Evolutionary conservation across 2,888 invertebrate genomes (phyloP), one percentile per base, ranked within the genome.

Genomic region (Nymphalis urticae): DNA sequence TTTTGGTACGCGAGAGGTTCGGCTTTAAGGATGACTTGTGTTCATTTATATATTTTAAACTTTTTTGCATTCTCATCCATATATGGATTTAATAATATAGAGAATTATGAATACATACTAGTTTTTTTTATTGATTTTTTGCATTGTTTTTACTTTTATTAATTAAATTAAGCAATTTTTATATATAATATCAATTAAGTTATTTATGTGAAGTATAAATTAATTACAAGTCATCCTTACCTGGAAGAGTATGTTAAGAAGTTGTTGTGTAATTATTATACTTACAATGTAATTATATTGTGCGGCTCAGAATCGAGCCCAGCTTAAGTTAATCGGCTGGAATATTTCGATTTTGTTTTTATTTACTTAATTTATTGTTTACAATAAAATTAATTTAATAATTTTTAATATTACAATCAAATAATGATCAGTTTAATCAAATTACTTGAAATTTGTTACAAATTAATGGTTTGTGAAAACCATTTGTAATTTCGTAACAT

Each of bases 1-100:
- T 72, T 72, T 75, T 75, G 68, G 77, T 73, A 76, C 79, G 82
- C 78, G 70, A 72, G 70, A 53, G 69, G 74, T 70, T 68, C 64
- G 64, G 66, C 59, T 72, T 64, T 62, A 59, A 62, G 63, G 64
- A 68, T 65, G 68, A 50, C 66, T 70, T 73, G 76, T 70, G 65
- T 53, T 54, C 19, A 50, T 24, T 27, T 9, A 32, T 24, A 54
- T 42, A 42, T 3, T 4, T 10, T 42, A 13, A 42, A 42, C 36
- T 7, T 36, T 42, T 13, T 42, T 10, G 13, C 13, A 4, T n/a
- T 13, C 27, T 27, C 10, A 42, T 42, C 13, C 42, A 2, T 13
- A 42, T 13, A 13, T 42, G 3, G 10, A 10, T 13, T 42, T 42
- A 9, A 42, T 42, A 13, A 42, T 27, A 27, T 27, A 27, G 27